Evolutionary conservation across 2,888 invertebrate genomes (phyloP), one percentile per base, ranked within the genome.

Genomic region (Camptogramma bilineatum): DNA sequence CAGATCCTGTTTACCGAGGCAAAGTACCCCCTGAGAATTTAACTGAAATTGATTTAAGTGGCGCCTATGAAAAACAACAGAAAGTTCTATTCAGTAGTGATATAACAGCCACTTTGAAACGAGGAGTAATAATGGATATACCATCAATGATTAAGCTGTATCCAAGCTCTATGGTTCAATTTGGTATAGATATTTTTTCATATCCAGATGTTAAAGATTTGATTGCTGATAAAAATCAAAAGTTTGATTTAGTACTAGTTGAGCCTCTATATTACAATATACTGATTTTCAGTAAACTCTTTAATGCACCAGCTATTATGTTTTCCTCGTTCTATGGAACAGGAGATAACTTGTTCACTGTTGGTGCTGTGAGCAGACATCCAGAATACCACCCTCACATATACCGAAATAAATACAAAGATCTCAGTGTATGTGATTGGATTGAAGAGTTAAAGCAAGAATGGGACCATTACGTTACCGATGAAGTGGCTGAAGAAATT

Each of bases 41-140:
- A 1, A 84, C 75, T 0, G 86, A 90, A 74, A 84, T 90, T 3
- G 76, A 85, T 39, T 46, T 81, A 0, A 71, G 80, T 34, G 64
- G 75, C 28, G 19, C 72, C 9, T 79, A 73, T 24, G 63, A 42
- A 55, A 13, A 31, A 31, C 56, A 54, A 47, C 28, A 8, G 13
- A 47, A 48, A 16, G 21, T 42, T n/a, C 8, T 54, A 0, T 44
- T 8, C 3, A 31, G 65, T 1, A 13, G 1, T 0, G 52, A 44
- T 21, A 24, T 19, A 0, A 0, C 18, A 50, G 24, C 2, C 10
- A 0, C 4, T 16, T 42, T 67, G 2, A 70, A 73, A 53, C 66
- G 73, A 28, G 75, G 75, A 13, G 69, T 73, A 2, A 69, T 74
- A 9, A 28, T 67, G 16, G 69, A 70, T 34, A 0, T 51, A 0